Evolutionary conservation across 2,797 vertebrate species (phyloP), one percentile per base, ranked within the genome.

Genomic region (Melanotaenia trifasciata): DNA sequence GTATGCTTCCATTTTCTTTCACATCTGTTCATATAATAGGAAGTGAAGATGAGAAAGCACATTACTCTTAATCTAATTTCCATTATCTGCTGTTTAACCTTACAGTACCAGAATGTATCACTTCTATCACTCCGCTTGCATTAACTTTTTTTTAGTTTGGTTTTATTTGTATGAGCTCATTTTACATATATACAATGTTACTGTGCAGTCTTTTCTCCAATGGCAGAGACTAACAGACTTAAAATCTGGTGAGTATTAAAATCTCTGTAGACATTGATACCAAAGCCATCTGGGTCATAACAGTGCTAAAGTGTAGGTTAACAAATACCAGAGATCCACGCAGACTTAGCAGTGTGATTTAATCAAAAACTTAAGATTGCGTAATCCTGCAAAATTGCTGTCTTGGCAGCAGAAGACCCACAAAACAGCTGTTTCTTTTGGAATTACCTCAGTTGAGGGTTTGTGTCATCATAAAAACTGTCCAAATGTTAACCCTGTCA

Each of bases 391-490:
- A 80, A 67, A 78, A 65, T 64, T 50, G 40, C 60, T 33, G 16
- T 72, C 40, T 78, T 85, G 81, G 80, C 80, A 80, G 54, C 36
- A 47, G 69, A 50, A 71, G 60, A 78, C 22, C 50, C 33, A 78
- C n/a, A 71, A 74, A 88, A 75, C 78, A 82, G 73, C 76, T 84
- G 81, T 75, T 86, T 76, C 35, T 79, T 72, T 62, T 84, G 43
- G 53, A 67, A 65, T 74, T 74, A 84, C 60, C 51, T 83, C 67
- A 77, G 58, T 38, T 67, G 45, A 57, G 73, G 45, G 22, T 74
- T 57, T 74, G 50, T 74, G 43, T 72, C 68, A 58, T 68, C 28
- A 28, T 63, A 53, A 79, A 58, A 30, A 79, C 72, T 75, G 67
- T 63, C 57, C 11, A 78, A 43, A 69, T 69, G 51, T 73, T 74